Conservation (phyloP, 1,140 invertebrate genomes). For the Whitmania pigra region DNA sequence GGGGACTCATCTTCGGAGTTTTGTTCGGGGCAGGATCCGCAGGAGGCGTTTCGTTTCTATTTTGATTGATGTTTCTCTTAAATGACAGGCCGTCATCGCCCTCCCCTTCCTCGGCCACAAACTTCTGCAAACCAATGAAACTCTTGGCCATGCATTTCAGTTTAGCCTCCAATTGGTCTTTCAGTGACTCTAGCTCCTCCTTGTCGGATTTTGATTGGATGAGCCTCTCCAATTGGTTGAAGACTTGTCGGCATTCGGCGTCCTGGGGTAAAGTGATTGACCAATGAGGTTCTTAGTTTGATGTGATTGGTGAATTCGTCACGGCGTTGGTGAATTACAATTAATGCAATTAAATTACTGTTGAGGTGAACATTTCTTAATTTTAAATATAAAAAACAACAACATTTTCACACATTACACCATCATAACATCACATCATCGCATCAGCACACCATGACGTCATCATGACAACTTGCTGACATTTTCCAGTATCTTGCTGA, state of each 20-base stretch:
- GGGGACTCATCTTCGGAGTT: not conserved
- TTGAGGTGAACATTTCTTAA: not conserved
- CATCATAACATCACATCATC: not conserved
- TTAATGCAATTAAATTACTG: not conserved
- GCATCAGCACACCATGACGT: not conserved
- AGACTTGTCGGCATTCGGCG: not conserved
- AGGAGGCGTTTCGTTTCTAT: not conserved
- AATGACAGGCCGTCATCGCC: not conserved
- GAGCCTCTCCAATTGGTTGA: slow-evolving; percentile 2
- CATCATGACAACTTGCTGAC: slow-evolving; percentile 5
- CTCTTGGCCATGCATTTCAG: slow-evolving; percentile 13
- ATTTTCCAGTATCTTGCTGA: slow-evolving; percentile 9
- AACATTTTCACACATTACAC: not conserved
- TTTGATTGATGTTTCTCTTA: slow-evolving; percentile 7
- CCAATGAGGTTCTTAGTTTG: too few relatives aligned
- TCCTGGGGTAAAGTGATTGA: not conserved
- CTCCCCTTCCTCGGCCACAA: not conserved
- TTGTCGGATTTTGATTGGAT: slow-evolving; percentile 5
- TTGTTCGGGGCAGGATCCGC: not conserved
- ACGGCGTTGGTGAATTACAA: too few relatives aligned
- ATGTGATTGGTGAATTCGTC: too few relatives aligned
- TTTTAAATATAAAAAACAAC: not conserved
- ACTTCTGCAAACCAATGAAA: slow-evolving; percentile 10
- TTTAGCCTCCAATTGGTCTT: slow-evolving; percentile 14
- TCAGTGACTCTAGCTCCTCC: slow-evolving; percentile 12